These are phyloP conservation scores for Psilopsiagon aymara DNA, from an alignment of 2,113 vertebrate species.

Conservation along the genomic window DNA sequence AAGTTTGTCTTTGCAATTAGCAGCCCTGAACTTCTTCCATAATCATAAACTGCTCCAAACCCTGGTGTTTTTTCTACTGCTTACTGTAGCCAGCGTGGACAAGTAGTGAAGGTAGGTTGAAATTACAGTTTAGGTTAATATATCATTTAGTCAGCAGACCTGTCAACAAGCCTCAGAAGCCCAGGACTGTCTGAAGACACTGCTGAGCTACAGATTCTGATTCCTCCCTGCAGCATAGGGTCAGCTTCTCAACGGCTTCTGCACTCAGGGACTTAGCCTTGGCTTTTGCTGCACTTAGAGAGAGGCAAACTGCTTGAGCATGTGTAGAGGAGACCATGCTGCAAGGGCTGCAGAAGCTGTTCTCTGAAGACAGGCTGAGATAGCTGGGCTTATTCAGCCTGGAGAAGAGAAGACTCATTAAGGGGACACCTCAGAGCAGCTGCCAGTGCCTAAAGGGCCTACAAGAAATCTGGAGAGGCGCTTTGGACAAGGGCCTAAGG, in stretches of 20 bases:
- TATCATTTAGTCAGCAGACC: not conserved
- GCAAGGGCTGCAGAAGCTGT: not conserved
- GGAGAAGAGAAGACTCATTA: not conserved
- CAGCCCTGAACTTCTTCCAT: rapidly evolving
- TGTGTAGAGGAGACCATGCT: not conserved
- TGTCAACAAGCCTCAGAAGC: not conserved
- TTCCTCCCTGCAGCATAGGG: rapidly evolving
- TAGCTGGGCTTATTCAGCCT: not conserved
- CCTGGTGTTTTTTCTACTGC: not conserved
- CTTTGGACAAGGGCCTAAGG: not conserved
- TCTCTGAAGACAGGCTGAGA: not conserved
- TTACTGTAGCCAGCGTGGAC: not conserved
- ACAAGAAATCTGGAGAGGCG: not conserved
- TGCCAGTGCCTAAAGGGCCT: not conserved
- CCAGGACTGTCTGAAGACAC: not conserved
- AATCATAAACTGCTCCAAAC: not conserved
- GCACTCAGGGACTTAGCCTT: rapidly evolving
- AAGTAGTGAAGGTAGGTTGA: not conserved
- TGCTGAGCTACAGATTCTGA: not conserved
- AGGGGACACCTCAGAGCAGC: not conserved
- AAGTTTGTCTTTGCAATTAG: not conserved
- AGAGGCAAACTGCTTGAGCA: rapidly evolving
- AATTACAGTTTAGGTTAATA: not conserved
- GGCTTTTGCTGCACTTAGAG: not conserved
- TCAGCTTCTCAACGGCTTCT: not conserved